phyloP scores from a whole-genome alignment of 2,113 vertebrate species.

The Lagopus leucura region DNA sequence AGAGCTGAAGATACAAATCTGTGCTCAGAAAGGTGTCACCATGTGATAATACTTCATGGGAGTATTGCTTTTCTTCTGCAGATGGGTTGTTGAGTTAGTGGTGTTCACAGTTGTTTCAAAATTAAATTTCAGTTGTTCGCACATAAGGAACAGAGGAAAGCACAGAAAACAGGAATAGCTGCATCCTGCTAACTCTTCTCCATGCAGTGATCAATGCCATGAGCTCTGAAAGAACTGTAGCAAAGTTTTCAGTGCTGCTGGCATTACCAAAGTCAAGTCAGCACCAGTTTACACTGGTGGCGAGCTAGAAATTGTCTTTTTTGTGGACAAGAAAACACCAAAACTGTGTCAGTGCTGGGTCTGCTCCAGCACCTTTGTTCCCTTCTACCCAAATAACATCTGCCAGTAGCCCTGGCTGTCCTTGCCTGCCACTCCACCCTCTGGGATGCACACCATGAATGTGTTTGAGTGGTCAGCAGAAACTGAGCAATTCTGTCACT shows the following conservation, averaged over 20 bases:
- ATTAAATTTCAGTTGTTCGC: background rate
- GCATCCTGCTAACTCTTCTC: background rate
- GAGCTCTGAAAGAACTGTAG: background rate
- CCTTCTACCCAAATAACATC: background rate
- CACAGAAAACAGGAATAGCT: background rate
- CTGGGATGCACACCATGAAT: rapidly evolving
- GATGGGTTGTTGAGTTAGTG: background rate
- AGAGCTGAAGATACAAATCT: background rate
- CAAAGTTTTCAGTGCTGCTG: background rate
- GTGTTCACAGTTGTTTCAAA: background rate
- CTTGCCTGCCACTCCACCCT: background rate
- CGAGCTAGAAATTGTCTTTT: background rate
- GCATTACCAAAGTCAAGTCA: background rate
- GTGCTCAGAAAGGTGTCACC: background rate
- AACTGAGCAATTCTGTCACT: background rate
- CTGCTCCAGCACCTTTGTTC: background rate
- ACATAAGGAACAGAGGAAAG: background rate
- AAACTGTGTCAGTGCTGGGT: background rate
- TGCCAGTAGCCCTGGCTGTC: background rate
- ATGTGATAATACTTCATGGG: background rate
- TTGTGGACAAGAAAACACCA: background rate
- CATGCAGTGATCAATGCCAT: rapidly evolving
- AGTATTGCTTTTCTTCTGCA: background rate
- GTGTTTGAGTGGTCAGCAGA: background rate
- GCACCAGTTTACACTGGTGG: background rate